Evolutionary conservation across 2,888 invertebrate genomes (phyloP), one percentile per base, ranked within the genome.

Genomic region (Dynastes tityus): DNA sequence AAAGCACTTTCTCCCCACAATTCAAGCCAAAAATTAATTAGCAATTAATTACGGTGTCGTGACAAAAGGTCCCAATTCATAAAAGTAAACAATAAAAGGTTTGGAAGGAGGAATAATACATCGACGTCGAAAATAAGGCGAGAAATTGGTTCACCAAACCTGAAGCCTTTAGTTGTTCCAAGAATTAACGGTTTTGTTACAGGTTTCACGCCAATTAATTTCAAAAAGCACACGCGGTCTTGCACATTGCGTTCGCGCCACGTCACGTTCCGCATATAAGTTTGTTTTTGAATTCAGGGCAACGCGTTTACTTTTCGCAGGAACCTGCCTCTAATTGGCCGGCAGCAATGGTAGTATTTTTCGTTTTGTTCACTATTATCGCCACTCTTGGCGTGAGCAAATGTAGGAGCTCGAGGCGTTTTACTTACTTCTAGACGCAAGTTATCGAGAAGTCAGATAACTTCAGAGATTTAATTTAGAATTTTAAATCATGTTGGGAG

Each of bases 141-240:
- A 49, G 67, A 67, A 67, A 67, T 67, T 67, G 51, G 67, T 67
- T 67, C 45, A 67, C 11, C 22, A 9, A 49, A 49, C 45, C 67
- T 27, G 45, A 67, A 45, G 67, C 67, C 32, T n/a, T 29, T 29
- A 29, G 11, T 8, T 1, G 29, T 63, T 29, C 13, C n/a, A 32
- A 63, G 27, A 29, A 9, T 13, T 63, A 13, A 11, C 9, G 32
- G 29, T 63, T 29, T 29, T 63, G 67, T 27, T 67, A 49, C 29
- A 49, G 67, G 49, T 67, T 67, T 67, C 67, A 22, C 67, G 67
- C 45, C 45, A 67, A 67, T 67, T 67, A 67, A 67, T 49, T 45
- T 67, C 67, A 27, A 45, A 45, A 67, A 67, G 16, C 27, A 32
- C n/a, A 11, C 8, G 32, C 32, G 13, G 37, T 16, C 64, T n/a